Evolutionary conservation across 2,888 invertebrate genomes (phyloP).

Genomic region (Sarcophaga carnaria): DNA sequence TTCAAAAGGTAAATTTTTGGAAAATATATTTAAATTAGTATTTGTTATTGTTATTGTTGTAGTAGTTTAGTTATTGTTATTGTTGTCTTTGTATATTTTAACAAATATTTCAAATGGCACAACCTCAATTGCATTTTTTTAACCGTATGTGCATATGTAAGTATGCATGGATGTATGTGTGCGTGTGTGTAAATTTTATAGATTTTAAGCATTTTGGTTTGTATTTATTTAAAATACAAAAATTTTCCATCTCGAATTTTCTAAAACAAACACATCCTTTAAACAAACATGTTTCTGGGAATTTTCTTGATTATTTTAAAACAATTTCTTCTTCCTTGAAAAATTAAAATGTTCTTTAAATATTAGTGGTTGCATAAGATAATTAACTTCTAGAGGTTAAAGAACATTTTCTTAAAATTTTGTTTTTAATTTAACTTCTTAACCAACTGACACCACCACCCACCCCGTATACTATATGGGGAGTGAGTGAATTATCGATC

Average conservation of each 20-base stretch:
- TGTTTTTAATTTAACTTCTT: neutral
- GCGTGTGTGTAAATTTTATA: conserved; percentile 34
- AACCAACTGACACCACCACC: neutral
- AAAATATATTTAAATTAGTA: neutral
- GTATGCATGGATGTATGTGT: neutral
- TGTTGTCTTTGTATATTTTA: conserved; percentile 37
- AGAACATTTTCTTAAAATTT: neutral
- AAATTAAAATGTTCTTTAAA: neutral
- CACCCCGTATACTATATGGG: neutral
- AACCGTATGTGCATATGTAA: neutral
- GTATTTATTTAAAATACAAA: conserved; percentile 12
- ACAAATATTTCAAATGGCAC: conserved; percentile 59
- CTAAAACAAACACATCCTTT: neutral
- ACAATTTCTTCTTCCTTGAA: neutral
- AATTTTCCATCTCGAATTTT: neutral
- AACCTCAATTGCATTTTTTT: conserved; percentile 55
- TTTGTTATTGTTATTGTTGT: neutral
- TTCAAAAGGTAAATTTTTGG: neutral
- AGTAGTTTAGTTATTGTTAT: neutral
- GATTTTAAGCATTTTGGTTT: conserved; percentile 57
- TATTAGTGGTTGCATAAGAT: conserved; percentile 3
- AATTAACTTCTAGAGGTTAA: conserved; percentile 3
- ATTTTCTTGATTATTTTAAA: neutral
- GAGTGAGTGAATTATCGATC: neutral
- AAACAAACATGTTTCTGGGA: neutral